Conservation (phyloP, 37 sponge, comb jelly and placozoan species). For the Hormiphora californensis region DNA sequence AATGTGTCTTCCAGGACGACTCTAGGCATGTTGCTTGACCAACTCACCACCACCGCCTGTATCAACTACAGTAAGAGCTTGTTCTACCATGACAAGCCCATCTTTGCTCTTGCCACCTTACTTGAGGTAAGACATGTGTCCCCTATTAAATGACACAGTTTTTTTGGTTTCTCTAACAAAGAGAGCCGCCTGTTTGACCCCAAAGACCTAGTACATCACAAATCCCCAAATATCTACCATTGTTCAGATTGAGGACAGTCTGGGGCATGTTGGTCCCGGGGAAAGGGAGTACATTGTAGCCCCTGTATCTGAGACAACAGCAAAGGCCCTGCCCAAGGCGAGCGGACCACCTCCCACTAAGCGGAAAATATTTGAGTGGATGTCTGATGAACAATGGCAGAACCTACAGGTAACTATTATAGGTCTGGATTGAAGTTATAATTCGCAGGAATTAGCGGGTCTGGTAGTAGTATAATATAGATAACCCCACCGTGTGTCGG, state of each 20-base stretch:
- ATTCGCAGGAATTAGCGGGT: too few species aligned
- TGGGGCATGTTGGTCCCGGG: conserved; percentile 54
- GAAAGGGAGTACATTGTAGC: conserved; percentile 70
- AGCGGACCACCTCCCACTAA: neutral
- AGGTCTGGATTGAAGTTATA: too few species aligned
- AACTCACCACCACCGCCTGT: neutral
- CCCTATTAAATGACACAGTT: too few species aligned
- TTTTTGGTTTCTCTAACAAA: too few species aligned
- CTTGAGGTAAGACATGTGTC: conserved; percentile 15
- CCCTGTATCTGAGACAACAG: conserved; percentile 60
- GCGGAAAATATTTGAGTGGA: conserved; percentile 83
- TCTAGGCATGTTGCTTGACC: neutral
- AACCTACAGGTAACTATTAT: conserved; percentile 67
- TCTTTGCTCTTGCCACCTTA: neutral
- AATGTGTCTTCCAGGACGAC: neutral
- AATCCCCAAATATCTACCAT: too few species aligned
- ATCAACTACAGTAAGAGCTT: neutral
- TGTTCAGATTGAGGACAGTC: conserved; percentile 39
- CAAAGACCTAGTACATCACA: too few species aligned
- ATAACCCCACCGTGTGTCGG: too few species aligned
- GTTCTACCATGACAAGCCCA: conserved; percentile 7
- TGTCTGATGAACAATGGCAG: conserved; percentile 83
- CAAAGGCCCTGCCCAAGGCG: neutral
- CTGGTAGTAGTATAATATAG: too few species aligned
- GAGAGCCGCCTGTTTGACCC: too few species aligned